Evolutionary conservation across 1,140 invertebrate genomes (phyloP), one percentile per base, ranked within the genome.

Genomic region (Heliothis virescens): DNA sequence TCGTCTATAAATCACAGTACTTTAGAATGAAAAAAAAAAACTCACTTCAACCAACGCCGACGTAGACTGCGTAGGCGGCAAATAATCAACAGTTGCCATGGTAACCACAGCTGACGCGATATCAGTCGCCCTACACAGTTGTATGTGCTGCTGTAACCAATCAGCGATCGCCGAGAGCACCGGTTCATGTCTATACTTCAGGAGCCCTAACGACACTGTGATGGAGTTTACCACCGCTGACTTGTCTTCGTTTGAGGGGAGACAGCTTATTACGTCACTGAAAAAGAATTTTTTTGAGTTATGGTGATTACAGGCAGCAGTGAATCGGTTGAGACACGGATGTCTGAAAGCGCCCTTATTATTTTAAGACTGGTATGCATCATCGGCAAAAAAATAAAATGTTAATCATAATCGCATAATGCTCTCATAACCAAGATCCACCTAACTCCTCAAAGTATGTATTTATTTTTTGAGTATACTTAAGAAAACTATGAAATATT

Each of bases 141-240:
- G 81, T 34, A 88, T 85, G 85, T 96, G 93, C 26, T 62, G 48
- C 95, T 95, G 80, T 4, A 96, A 87, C 96, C 97, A 97, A 7
- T 96, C 91, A 0, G 95, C 95, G 4, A 98, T 78, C 2, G 93
- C 87, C 74, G 96, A 93, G 76, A 98, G 89, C 29, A 96, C 90
- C 15, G 92, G 95, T 94, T 92, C 81, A 91, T 98, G 95, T 65
- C 96, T 96, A 86, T 97, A 98, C 65, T 95, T 95, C 69, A 98
- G 89, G 15, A 97, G 92, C 0, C 97, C 97, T 4, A 98, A 90
- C 69, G 97, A 98, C 2, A 96, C 97, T 2, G 96, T 82, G 57
- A 98, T 96, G 0, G 97, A 97, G 52, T 95, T 96, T 63, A 98
- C 95, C 11, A 97, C 95, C 0, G 96, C 92, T 4, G 96, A 95